Percentiles rank a stretch among this genome's conserved stretches.
Conservation (phyloP, 2,113 vertebrate species). For the Psammodynastes pulverulentus region DNA sequence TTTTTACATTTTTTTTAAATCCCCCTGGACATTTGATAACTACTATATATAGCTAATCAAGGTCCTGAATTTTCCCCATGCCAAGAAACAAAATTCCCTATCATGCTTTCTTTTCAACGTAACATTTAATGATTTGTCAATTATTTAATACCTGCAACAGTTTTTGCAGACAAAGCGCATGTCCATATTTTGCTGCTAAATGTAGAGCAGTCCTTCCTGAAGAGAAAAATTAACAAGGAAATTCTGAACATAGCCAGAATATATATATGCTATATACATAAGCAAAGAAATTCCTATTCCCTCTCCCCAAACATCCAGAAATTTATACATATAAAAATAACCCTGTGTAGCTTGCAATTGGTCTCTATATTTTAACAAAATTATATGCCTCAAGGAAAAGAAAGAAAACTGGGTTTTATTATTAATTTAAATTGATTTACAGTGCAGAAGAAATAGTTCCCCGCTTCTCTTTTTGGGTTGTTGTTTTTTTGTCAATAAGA, state of each 20-base stretch:
- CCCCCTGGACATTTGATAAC: not conserved
- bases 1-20: not conserved
- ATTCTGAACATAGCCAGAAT: not conserved
- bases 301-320: not conserved
- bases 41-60: not conserved
- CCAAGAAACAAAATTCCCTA: not conserved
- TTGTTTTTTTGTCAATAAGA: not conserved
- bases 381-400: not conserved
- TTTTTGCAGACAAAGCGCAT: conserved; percentile 90
- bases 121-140: not conserved
- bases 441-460: not conserved
- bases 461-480: not conserved
- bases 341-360: not conserved
- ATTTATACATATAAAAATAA: not conserved
- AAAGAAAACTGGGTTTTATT: not conserved
- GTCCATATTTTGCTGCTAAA: conserved; percentile 87
- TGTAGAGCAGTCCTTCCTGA: conserved; percentile 92
- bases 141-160: conserved; percentile 85
- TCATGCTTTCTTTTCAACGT: not conserved
- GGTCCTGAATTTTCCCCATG: not conserved
- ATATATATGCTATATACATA: not conserved
- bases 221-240: not conserved
- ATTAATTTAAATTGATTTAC: not conserved
- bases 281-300: not conserved
- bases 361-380: not conserved